Evolutionary conservation across 2,113 vertebrate genomes (phyloP).

Genomic region (Scortum barcoo): DNA sequence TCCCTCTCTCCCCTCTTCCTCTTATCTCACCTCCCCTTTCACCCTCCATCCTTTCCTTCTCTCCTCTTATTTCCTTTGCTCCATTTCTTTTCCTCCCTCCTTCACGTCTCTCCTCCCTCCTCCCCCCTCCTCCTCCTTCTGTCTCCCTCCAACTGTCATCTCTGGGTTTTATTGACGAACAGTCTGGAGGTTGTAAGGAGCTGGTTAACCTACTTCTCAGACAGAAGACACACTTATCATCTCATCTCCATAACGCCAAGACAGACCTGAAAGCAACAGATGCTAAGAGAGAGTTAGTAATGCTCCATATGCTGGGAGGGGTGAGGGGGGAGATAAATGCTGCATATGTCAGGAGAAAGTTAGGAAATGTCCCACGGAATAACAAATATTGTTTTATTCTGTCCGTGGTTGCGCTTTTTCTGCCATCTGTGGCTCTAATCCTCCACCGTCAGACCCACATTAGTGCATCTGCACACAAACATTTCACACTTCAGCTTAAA

Average conservation of each 20-base stretch:
- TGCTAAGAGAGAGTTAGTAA: constrained; percentile 52
- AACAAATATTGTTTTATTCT: neutral
- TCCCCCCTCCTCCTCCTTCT: constrained; percentile 18
- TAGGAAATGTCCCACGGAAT: neutral
- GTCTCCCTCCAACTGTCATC: constrained; percentile 62
- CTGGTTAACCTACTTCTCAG: constrained; percentile 74
- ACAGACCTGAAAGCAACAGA: constrained; percentile 45
- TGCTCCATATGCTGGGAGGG: constrained; percentile 51
- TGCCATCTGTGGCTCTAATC: neutral
- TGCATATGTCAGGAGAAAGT: constrained; percentile 50
- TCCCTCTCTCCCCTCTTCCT: constrained; percentile 12
- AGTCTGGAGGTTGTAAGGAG: constrained; percentile 50
- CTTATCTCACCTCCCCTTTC: constrained; percentile 35
- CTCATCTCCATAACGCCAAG: constrained; percentile 60
- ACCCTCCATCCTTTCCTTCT: constrained; percentile 13
- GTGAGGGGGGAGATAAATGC: constrained; percentile 30
- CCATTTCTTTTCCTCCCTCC: neutral
- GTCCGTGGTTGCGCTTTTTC: constrained; percentile 13
- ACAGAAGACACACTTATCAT: constrained; percentile 27
- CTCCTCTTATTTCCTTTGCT: constrained; percentile 2
- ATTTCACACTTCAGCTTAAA: too few relatives aligned
- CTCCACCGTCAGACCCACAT: neutral
- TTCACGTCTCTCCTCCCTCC: neutral
- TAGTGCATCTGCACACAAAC: neutral
- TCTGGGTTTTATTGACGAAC: constrained; percentile 1